These are phyloP conservation scores for Apodemia duryi DNA, from an alignment of 2,888 invertebrate species.

Conservation along the genomic window DNA sequence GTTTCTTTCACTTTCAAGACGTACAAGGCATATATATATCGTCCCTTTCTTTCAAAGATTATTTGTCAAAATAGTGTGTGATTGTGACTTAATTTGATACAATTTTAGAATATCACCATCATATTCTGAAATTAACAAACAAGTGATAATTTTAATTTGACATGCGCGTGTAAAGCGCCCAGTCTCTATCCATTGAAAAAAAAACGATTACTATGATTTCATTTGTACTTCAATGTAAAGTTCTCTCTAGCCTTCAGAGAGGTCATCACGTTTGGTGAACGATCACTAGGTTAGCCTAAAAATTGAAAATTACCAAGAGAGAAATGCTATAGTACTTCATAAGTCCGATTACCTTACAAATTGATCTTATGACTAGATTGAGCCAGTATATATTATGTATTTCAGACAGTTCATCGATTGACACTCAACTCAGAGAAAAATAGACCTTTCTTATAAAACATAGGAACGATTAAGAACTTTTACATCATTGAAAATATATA, in stretches of 20 bases:
- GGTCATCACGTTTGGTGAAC: not conserved
- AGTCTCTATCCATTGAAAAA: no score
- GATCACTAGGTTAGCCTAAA: slow-evolving; percentile 44
- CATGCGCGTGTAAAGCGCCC: no score
- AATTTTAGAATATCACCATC: no score
- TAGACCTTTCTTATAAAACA: slow-evolving; percentile 71
- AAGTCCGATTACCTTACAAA: slow-evolving; percentile 66
- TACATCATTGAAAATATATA: slow-evolving; percentile 45
- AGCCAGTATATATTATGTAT: slow-evolving; percentile 55
- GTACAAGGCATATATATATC: no score
- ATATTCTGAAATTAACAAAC: no score
- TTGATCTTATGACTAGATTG: slow-evolving; percentile 80
- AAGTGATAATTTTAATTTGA: no score
- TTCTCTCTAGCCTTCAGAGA: not conserved
- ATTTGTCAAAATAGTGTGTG: no score
- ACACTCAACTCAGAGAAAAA: slow-evolving; percentile 60
- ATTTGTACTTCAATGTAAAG: slow-evolving; percentile 24
- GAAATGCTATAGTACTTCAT: slow-evolving; percentile 54
- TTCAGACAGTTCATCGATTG: slow-evolving; percentile 55
- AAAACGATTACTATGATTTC: no score
- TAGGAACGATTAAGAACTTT: slow-evolving; percentile 65
- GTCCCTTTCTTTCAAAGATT: no score
- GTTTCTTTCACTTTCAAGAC: no score
- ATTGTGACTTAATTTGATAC: no score
- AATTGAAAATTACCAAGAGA: slow-evolving; percentile 61